These are phyloP conservation scores for Agriopis leucophaearia DNA, from an alignment of 2,888 invertebrate genomes.

Conservation along the genomic window DNA sequence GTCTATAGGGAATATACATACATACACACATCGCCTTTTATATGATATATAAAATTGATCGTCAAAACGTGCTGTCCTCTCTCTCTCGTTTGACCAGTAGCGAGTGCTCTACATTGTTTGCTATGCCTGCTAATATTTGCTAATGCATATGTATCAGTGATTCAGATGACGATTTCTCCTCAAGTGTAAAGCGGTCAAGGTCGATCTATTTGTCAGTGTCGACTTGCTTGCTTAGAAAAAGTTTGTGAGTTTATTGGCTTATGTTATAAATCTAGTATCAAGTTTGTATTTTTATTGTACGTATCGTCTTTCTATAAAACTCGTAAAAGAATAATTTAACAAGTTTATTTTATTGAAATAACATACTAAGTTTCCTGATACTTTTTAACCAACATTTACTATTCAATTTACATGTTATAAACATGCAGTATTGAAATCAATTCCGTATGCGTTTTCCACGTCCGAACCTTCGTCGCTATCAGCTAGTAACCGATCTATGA, in stretches of 20 bases:
- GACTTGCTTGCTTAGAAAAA: slow-evolving; percentile 44
- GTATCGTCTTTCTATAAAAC: background rate
- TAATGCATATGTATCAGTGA: slow-evolving; percentile 55
- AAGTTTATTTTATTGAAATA: too few relatives aligned
- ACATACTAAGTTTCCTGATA: slow-evolving; percentile 19
- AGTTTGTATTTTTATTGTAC: background rate
- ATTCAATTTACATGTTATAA: slow-evolving; percentile 53
- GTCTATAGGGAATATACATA: too few relatives aligned
- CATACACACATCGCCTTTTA: too few relatives aligned
- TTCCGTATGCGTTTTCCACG: slow-evolving; percentile 69
- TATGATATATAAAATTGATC: background rate
- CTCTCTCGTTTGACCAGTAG: slow-evolving; percentile 37
- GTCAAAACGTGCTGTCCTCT: slow-evolving; percentile 29
- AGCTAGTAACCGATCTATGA: slow-evolving; percentile 66
- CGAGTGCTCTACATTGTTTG: slow-evolving; percentile 39
- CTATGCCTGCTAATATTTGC: slow-evolving; percentile 51
- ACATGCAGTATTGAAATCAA: slow-evolving; percentile 60
- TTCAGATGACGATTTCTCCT: slow-evolving; percentile 78
- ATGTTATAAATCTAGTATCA: slow-evolving; percentile 30
- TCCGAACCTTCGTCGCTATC: slow-evolving; percentile 66
- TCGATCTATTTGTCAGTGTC: slow-evolving; percentile 59
- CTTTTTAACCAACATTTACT: slow-evolving; percentile 26
- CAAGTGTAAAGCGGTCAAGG: slow-evolving; percentile 74
- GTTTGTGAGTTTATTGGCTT: slow-evolving; percentile 55
- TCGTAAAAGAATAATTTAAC: background rate